Base-by-base conservation (phyloP, 2,113 vertebrate species). In the Leucoraja erinaceus region DNA sequence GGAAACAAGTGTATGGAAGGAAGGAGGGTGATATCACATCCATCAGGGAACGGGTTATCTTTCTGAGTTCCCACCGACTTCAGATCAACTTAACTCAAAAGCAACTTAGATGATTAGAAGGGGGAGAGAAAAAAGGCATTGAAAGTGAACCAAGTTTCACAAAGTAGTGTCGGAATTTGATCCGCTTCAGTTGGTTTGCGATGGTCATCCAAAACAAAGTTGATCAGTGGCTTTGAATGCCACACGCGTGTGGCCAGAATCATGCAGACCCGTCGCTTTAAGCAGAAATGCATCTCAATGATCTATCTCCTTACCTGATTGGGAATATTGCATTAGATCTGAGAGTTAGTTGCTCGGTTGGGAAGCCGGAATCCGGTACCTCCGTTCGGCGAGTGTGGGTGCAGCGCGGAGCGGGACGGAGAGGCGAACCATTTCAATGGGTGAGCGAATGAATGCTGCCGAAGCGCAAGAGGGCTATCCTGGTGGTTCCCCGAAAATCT, bases 281-380 rank as follows among this genome's bases (percentile, higher is more conserved):
- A 47, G 38, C 38, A 47, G 38, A 47, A 47, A 47, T 47, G 38
- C 38, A 47, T 47, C 38, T 47, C 38, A 47, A 47, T 47, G 38
- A 47, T 47, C 38, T 47, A 31, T n/a, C 28, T 14, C n/a, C 83
- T 88, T 88, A 88, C 83, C 83, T 88, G 83, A 88, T 31, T 8
- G 59, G n/a, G 28, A 31, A 63, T 88, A 16, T 88, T 88, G 83
- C 83, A 88, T 88, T 88, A 66, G 83, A 88, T 31, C 83, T 63
- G 59, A 61, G 38, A 47, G 38, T 47, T 47, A 16, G 83, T 59
- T n/a, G 83, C n/a, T 16, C 12, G 28, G 6, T 38, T 6, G 75
- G 14, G 75, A 77, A 77, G 75, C 75, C 31, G 75, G 75, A 88
- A 66, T 18, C 28, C 83, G 59, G 83, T 59, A 31, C 59, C 59